Conservation (phyloP, 2,888 invertebrate species). For the Drosophila villosipedis region DNA sequence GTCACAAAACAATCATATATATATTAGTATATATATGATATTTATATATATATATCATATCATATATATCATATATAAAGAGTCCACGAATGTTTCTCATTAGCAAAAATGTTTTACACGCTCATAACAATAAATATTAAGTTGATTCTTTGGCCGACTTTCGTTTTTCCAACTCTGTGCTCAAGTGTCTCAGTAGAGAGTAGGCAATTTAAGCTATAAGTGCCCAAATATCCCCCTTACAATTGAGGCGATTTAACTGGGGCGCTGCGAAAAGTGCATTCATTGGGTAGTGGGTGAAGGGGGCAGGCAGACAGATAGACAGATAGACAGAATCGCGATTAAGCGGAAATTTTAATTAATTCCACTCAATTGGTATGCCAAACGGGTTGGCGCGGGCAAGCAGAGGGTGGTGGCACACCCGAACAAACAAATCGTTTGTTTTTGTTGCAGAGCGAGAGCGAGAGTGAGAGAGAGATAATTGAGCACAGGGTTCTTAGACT, state of each 20-base stretch:
- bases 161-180: slow-evolving; percentile 40
- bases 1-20: background rate
- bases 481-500: slow-evolving; percentile 59
- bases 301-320: background rate
- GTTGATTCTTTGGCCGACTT: background rate
- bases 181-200: slow-evolving; percentile 44
- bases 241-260: slow-evolving; percentile 52
- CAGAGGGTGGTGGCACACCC: background rate
- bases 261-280: slow-evolving; percentile 52
- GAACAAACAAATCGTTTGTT: slow-evolving; percentile 65
- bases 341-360: slow-evolving; percentile 81
- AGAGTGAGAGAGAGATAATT: slow-evolving; percentile 34
- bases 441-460: slow-evolving; percentile 7
- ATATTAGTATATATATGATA: background rate
- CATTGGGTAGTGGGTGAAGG: background rate
- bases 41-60: background rate
- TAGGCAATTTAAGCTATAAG: slow-evolving; percentile 35
- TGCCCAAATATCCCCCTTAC: slow-evolving; percentile 1
- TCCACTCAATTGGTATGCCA: slow-evolving; percentile 72
- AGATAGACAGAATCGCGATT: slow-evolving; percentile 57
- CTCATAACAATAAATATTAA: slow-evolving; percentile 13
- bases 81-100: slow-evolving; percentile 5
- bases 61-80: slow-evolving; percentile 9
- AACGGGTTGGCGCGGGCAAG: background rate
- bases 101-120: slow-evolving; percentile 10